These are phyloP conservation scores for Peucedramus taeniatus DNA, from an alignment of 2,113 vertebrate species.

Conservation along the genomic window DNA sequence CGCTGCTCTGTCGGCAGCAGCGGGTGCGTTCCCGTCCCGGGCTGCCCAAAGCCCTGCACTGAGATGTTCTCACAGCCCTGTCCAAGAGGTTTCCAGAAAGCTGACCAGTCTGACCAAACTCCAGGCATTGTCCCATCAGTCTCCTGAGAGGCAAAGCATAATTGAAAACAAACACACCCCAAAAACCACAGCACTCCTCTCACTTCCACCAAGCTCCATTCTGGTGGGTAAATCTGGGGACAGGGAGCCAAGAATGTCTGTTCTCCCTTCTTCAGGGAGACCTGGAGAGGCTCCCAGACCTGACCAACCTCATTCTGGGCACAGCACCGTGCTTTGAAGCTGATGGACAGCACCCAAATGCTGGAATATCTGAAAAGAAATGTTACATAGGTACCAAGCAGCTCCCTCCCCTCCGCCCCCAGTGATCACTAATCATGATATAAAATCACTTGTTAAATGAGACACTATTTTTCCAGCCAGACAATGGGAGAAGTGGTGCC, in stretches of 20 bases:
- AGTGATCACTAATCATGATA: neutral
- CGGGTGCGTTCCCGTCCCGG: fast-evolving
- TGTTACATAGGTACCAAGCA: fast-evolving
- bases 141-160: neutral
- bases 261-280: neutral
- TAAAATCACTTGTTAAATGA: fast-evolving
- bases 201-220: neutral
- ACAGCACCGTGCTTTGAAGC: fast-evolving
- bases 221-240: neutral
- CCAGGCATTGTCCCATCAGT: neutral
- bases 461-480: neutral
- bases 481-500: neutral
- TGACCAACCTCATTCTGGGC: fast-evolving
- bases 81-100: neutral
- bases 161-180: neutral
- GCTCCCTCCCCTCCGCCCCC: fast-evolving
- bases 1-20: neutral
- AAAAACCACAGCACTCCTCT: neutral
- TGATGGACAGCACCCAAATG: neutral
- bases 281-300: neutral
- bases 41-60: neutral
- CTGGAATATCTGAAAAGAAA: neutral
- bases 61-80: neutral
- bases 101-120: neutral
- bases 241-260: fast-evolving